Evolutionary conservation across 1,140 invertebrate genomes (phyloP).

Genomic region (Ptiloglossa arizonensis): DNA sequence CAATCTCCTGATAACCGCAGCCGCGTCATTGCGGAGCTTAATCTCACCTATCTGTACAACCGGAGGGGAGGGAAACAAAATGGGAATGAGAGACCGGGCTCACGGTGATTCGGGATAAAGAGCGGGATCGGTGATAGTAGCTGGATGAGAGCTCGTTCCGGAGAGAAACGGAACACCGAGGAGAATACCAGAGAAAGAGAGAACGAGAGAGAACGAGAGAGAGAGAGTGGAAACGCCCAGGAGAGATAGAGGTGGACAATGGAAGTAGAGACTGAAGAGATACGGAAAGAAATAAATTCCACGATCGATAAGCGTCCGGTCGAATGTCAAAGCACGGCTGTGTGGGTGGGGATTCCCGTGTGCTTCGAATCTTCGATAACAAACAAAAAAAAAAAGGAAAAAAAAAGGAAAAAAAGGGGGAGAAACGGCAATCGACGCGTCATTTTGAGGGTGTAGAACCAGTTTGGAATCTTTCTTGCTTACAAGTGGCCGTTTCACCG

Average conservation of each 20-base stretch:
- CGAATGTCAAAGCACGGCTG: constrained; percentile 60
- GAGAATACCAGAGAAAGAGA: background rate
- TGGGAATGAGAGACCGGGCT: constrained; percentile 56
- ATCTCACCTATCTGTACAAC: constrained; percentile 67
- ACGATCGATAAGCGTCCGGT: constrained; percentile 68
- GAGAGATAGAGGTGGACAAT: constrained; percentile 45
- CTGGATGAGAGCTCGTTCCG: constrained; percentile 45
- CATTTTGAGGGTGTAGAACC: constrained; percentile 48
- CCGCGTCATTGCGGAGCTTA: constrained; percentile 60
- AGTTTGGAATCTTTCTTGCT: constrained; percentile 1
- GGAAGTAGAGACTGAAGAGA: constrained; percentile 52
- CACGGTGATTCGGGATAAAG: constrained; percentile 62
- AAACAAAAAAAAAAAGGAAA: constrained; percentile 40
- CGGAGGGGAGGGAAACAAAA: constrained; percentile 57
- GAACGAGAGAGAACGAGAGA: background rate
- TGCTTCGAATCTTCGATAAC: constrained; percentile 60
- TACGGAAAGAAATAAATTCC: constrained; percentile 70
- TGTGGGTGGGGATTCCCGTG: constrained; percentile 44
- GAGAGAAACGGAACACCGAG: constrained; percentile 32
- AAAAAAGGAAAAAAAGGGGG: background rate
- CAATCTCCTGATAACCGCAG: constrained; percentile 72
- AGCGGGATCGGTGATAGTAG: constrained; percentile 52
- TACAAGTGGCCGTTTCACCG: background rate
- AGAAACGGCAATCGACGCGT: constrained; percentile 52
- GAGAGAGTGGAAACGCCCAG: background rate